phyloP scores from a whole-genome alignment of 2,888 invertebrate genomes.

The Atethmia centrago region DNA sequence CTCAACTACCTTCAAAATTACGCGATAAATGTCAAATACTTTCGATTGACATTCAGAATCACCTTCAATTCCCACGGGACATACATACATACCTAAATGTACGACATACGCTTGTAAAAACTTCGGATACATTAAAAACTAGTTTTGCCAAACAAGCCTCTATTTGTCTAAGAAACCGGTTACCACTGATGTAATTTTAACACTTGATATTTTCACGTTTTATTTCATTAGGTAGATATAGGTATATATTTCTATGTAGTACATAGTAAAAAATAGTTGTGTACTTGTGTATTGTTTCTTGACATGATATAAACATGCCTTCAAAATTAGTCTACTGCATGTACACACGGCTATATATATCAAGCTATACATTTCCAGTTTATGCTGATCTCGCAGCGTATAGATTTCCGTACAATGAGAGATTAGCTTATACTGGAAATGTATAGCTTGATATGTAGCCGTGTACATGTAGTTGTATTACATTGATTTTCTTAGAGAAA shows the following conservation, averaged over 20 bases:
- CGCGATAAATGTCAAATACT: constrained; percentile 56
- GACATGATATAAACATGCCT: too few species aligned
- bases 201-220: constrained; percentile 57
- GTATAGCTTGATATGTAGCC: too few species aligned
- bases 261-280: background rate
- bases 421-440: too few species aligned
- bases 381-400: too few species aligned
- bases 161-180: constrained; percentile 62
- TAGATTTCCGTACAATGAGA: too few species aligned
- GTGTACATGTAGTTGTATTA: too few species aligned
- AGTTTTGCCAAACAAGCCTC: constrained; percentile 58
- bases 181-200: constrained; percentile 70
- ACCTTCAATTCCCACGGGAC: constrained; percentile 59
- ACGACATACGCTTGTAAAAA: constrained; percentile 27
- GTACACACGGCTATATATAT: too few species aligned
- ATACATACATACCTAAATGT: constrained; percentile 22
- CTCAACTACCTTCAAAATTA: constrained; percentile 1
- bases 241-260: background rate
- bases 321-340: too few species aligned
- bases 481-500: too few species aligned
- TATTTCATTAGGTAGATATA: constrained; percentile 24
- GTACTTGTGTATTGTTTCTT: too few species aligned
- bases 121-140: constrained; percentile 45
- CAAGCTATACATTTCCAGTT: too few species aligned
- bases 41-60: constrained; percentile 57